These are phyloP conservation scores for Drosophila nikananu DNA, from an alignment of 1,140 invertebrate genomes.

Conservation along the genomic window DNA sequence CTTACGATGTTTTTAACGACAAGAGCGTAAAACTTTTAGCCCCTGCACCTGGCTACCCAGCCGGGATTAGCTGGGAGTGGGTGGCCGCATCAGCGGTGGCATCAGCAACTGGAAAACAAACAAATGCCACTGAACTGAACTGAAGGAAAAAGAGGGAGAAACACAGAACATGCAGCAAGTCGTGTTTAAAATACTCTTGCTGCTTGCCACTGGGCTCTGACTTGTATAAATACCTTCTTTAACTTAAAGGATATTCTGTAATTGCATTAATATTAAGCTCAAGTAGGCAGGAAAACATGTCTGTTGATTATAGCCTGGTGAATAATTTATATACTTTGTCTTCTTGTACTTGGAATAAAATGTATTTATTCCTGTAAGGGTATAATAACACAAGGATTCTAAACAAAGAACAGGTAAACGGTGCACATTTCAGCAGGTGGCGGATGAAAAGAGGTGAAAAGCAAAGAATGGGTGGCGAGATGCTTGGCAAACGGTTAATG, in stretches of 20 bases:
- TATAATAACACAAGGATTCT: conserved; percentile 41
- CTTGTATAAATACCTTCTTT: background rate
- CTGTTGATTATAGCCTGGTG: background rate
- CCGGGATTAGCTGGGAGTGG: conserved; percentile 26
- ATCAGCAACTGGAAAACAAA: conserved; percentile 68
- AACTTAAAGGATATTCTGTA: background rate
- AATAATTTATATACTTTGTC: background rate
- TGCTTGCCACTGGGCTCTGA: background rate
- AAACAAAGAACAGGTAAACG: conserved; percentile 47
- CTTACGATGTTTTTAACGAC: conserved; percentile 54
- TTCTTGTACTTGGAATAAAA: background rate
- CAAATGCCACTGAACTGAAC: conserved; percentile 60
- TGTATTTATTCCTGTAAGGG: background rate
- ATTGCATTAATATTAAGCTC: background rate
- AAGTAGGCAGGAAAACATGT: background rate
- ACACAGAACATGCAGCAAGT: background rate
- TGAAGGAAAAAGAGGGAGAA: conserved; percentile 26
- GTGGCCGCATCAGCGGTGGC: conserved; percentile 38
- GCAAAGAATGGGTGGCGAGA: background rate
- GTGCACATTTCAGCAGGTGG: conserved; percentile 30
- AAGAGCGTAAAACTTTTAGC: conserved; percentile 60
- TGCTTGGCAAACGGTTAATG: conserved; percentile 70
- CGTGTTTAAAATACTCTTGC: background rate
- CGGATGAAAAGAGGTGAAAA: conserved; percentile 1
- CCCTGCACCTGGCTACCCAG: conserved; percentile 23